phyloP scores from a whole-genome alignment of 2,797 vertebrate species.

The Myiotriccus ornatus region DNA sequence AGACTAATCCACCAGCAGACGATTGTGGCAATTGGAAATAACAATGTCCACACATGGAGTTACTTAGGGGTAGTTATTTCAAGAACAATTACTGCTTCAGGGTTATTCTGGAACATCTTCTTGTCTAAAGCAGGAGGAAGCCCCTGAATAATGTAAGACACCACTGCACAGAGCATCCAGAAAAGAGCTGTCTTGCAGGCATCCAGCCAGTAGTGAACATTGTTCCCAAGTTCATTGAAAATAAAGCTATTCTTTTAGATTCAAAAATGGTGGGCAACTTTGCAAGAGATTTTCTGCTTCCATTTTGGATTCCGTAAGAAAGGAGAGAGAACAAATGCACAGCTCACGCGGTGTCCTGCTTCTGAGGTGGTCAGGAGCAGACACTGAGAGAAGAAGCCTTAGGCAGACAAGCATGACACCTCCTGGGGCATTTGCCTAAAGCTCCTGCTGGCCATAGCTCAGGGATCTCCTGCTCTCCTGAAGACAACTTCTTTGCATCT shows the following conservation, averaged over 20 bases:
- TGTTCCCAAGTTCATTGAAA: neutral
- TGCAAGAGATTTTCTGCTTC: neutral
- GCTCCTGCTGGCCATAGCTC: neutral
- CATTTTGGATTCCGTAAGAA: neutral
- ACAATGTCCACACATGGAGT: neutral
- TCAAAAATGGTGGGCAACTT: neutral
- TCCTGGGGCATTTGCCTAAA: neutral
- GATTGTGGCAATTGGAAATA: neutral
- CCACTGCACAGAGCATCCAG: neutral
- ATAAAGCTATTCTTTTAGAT: neutral
- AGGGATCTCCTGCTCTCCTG: neutral
- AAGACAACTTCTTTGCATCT: neutral
- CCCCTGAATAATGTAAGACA: neutral
- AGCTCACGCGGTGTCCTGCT: neutral
- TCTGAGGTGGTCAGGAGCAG: neutral
- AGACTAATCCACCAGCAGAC: neutral
- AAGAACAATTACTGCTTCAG: slow-evolving; percentile 1
- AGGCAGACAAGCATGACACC: neutral
- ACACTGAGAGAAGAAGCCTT: rapidly evolving
- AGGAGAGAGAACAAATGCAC: neutral
- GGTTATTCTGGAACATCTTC: neutral
- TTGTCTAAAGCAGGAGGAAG: neutral
- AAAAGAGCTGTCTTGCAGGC: neutral
- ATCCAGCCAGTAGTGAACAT: neutral
- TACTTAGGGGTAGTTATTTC: neutral